Conservation (phyloP, 1,140 invertebrate species). For the Battus philenor region DNA sequence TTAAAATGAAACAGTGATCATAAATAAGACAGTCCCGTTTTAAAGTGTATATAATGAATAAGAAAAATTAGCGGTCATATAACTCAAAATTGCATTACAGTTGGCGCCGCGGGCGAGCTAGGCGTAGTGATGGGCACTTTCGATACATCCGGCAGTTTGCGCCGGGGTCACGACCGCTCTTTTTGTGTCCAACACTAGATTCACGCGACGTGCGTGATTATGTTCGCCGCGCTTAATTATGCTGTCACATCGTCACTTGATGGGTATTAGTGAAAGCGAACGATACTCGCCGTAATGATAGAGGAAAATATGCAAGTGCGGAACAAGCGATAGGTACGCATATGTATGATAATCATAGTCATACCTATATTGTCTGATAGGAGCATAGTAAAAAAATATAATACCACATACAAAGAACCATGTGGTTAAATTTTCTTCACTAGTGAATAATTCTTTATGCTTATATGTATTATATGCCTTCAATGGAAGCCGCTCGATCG, state of each 20-base stretch:
- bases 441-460: no score
- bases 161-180: conserved; percentile 60
- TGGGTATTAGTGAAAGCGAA: conserved; percentile 65
- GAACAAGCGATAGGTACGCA: conserved; percentile 1
- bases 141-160: conserved; percentile 66
- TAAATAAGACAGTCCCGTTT: background rate
- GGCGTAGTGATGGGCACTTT: conserved; percentile 60
- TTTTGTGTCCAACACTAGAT: conserved; percentile 56
- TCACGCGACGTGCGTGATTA: conserved; percentile 62
- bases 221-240: conserved; percentile 69
- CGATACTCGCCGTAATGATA: conserved; percentile 51
- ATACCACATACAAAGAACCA: no score
- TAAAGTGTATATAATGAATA: conserved; percentile 27
- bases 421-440: background rate
- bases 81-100: conserved; percentile 39
- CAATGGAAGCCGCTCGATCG: background rate
- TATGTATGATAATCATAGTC: conserved; percentile 6
- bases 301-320: conserved; percentile 36
- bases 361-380: background rate
- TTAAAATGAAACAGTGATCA: no score
- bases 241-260: conserved; percentile 70
- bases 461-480: background rate
- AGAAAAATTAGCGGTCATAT: conserved; percentile 46
- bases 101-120: conserved; percentile 31
- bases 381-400: background rate